phyloP scores from a whole-genome alignment of 2,888 invertebrate genomes.

The Yponomeuta plumbellus region DNA sequence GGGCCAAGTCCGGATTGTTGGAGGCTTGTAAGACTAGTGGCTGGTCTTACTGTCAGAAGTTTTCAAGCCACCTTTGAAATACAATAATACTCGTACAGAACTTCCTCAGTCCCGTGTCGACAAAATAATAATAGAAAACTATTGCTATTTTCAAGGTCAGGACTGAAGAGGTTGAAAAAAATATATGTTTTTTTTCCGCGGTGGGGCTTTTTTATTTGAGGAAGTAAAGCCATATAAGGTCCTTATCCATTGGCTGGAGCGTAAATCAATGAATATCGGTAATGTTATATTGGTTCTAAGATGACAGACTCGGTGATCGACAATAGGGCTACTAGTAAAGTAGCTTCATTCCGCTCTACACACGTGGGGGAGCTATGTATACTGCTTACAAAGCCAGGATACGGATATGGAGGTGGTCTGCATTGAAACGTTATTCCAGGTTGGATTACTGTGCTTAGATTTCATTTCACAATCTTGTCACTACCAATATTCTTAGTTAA shows the following conservation, averaged over 20 bases:
- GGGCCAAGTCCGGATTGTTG: too few species aligned
- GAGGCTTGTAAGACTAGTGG: too few species aligned
- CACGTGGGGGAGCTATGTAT: constrained; percentile 26
- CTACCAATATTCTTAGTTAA: not conserved
- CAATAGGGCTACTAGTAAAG: constrained; percentile 59
- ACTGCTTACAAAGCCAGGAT: constrained; percentile 31
- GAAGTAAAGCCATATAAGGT: too few species aligned
- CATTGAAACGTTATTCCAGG: constrained; percentile 52
- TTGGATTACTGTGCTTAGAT: constrained; percentile 43
- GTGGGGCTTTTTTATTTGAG: too few species aligned
- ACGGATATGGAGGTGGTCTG: constrained; percentile 43
- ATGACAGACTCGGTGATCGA: constrained; percentile 51
- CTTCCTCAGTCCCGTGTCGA: too few species aligned
- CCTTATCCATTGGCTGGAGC: not conserved
- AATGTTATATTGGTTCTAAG: constrained; percentile 41
- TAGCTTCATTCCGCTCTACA: constrained; percentile 45
- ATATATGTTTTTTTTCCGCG: too few species aligned
- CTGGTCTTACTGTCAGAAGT: too few species aligned
- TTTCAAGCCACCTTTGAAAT: too few species aligned
- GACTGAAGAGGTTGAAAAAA: too few species aligned
- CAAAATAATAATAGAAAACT: too few species aligned
- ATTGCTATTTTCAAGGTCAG: too few species aligned
- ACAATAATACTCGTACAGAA: too few species aligned
- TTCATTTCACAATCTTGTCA: not conserved
- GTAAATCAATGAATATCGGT: constrained; percentile 44